Percentiles rank a stretch among this genome's conserved stretches.
These are phyloP conservation scores for Trialeurodes vaporariorum DNA, from an alignment of 1,140 invertebrate genomes.

Conservation along the genomic window DNA sequence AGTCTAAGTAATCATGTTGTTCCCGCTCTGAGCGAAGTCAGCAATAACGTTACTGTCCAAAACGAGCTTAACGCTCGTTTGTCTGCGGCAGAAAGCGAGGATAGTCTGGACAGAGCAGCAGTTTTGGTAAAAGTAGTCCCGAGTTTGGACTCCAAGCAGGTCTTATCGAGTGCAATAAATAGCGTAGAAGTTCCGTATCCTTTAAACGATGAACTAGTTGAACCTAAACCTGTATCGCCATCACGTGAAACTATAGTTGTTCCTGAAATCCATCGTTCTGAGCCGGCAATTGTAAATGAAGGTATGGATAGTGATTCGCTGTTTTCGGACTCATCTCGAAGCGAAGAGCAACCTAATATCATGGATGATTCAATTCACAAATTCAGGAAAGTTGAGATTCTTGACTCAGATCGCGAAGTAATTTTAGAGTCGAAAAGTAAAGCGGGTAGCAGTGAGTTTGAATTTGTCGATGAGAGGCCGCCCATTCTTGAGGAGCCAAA, in stretches of 20 bases:
- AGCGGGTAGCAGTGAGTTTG: conserved; percentile 6
- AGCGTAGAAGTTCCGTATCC: background rate
- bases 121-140: background rate
- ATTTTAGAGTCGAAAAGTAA: conserved; percentile 40
- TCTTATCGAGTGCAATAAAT: background rate
- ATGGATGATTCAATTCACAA: conserved; percentile 9
- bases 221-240: background rate
- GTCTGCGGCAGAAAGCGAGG: background rate
- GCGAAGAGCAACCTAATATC: background rate
- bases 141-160: background rate
- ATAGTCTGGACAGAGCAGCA: conserved; percentile 6
- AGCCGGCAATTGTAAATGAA: conserved; percentile 28
- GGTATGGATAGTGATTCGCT: conserved; percentile 48
- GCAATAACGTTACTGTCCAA: conserved; percentile 23
- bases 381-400: conserved; percentile 48
- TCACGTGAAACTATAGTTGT: conserved; percentile 3
- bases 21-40: conserved; percentile 7
- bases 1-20: conserved; percentile 9
- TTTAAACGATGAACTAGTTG: conserved; percentile 15
- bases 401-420: conserved; percentile 49
- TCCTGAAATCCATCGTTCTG: background rate
- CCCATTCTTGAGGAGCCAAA: background rate
- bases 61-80: background rate
- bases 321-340: background rate
- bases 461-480: background rate